Evolutionary conservation across 2,888 invertebrate genomes (phyloP).

Genomic region (Andrena haemorrhoa): DNA sequence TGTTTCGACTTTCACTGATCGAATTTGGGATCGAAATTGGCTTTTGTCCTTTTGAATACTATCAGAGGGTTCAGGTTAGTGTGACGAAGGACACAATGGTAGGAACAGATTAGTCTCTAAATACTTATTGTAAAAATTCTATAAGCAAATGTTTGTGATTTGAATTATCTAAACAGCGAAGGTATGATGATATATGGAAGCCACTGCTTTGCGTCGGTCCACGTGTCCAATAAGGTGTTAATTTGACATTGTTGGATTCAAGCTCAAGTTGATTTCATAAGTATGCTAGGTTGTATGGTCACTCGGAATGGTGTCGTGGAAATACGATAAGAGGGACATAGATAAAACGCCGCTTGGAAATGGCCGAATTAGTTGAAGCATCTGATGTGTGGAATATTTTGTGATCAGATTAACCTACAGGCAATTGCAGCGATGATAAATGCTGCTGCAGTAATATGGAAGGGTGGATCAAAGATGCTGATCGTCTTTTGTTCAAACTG

Average conservation of each 20-base stretch:
- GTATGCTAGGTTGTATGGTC: slow-evolving; percentile 11
- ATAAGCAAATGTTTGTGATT: too few relatives aligned
- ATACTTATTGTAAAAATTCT: too few relatives aligned
- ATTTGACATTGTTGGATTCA: background rate
- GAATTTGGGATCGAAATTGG: too few relatives aligned
- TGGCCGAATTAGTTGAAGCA: slow-evolving; percentile 22
- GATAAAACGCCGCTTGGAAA: slow-evolving; percentile 44
- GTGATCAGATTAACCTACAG: slow-evolving; percentile 22
- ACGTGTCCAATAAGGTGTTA: slow-evolving; percentile 2
- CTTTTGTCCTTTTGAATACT: too few relatives aligned
- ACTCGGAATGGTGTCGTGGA: slow-evolving; percentile 4
- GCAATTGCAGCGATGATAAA: slow-evolving; percentile 12
- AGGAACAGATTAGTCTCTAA: too few relatives aligned
- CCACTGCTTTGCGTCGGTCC: background rate
- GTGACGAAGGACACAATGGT: too few relatives aligned
- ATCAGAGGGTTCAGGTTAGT: too few relatives aligned
- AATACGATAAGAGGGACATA: slow-evolving; percentile 40
- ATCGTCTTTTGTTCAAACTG: background rate
- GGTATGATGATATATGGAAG: background rate
- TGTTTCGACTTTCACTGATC: too few relatives aligned
- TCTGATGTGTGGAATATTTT: slow-evolving; percentile 35
- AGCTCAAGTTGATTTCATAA: slow-evolving; percentile 33
- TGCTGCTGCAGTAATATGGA: background rate
- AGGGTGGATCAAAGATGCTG: background rate
- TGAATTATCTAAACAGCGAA: too few relatives aligned